Evolutionary conservation across 2,888 invertebrate genomes (phyloP).

Genomic region (Drosophila fulvimacula): DNA sequence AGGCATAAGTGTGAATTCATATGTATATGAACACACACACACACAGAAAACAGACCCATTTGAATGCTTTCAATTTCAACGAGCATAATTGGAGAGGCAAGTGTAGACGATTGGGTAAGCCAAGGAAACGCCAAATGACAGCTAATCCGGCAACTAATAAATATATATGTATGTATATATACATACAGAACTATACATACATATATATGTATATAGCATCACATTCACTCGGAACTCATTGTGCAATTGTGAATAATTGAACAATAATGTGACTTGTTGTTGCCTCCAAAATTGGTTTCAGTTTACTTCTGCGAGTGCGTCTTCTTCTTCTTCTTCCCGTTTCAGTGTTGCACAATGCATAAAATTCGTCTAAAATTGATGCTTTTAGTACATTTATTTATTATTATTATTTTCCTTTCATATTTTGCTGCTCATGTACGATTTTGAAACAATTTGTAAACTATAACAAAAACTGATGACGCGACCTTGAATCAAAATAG

Average conservation of each 20-base stretch:
- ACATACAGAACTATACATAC: not conserved
- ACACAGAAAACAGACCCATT: conserved; percentile 9
- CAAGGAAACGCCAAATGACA: conserved; percentile 36
- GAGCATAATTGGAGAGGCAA: conserved; percentile 13
- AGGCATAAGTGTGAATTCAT: no score
- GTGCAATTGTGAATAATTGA: conserved; percentile 75
- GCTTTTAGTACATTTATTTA: not conserved
- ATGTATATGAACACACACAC: not conserved
- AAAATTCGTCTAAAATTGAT: not conserved
- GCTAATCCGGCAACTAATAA: conserved; percentile 66
- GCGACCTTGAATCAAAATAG: conserved; percentile 77
- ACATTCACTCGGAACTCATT: conserved; percentile 35
- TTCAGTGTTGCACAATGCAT: conserved; percentile 11
- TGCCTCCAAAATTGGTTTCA: conserved; percentile 31
- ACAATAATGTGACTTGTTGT: conserved; percentile 58
- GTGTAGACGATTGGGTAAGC: conserved; percentile 24
- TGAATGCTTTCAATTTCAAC: conserved; percentile 60
- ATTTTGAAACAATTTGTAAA: conserved; percentile 34
- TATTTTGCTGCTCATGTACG: not conserved
- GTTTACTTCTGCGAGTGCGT: not conserved
- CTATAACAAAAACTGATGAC: conserved; percentile 65
- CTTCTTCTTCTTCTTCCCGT: not conserved
- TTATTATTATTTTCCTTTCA: not conserved
- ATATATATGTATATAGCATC: not conserved
- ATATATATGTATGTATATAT: conserved; percentile 20